These are phyloP conservation scores for Mimas tiliae DNA, from an alignment of 2,888 invertebrate species.

Conservation along the genomic window DNA sequence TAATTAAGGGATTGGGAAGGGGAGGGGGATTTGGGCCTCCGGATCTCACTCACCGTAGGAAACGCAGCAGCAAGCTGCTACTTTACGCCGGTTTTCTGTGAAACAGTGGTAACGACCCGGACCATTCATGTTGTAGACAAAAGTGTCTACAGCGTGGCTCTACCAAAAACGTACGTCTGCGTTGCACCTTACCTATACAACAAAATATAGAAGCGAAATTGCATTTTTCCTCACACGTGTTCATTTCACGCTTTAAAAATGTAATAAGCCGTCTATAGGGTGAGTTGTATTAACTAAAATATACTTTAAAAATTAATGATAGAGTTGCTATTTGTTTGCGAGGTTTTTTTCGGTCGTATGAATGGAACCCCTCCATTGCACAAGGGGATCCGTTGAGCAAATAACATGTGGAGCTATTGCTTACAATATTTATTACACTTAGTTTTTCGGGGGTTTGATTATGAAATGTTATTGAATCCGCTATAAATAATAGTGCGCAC, in stretches of 20 bases:
- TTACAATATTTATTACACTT: constrained; percentile 77
- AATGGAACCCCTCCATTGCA: constrained; percentile 67
- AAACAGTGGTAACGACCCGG: too few species aligned
- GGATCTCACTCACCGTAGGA: too few species aligned
- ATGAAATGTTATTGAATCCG: constrained; percentile 55
- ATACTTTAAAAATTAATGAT: not conserved
- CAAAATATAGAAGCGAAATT: constrained; percentile 62
- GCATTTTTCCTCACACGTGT: constrained; percentile 62
- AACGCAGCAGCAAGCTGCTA: too few species aligned
- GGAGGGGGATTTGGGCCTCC: too few species aligned
- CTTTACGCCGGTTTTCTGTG: too few species aligned
- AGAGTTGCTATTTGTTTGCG: not conserved
- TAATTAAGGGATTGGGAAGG: too few species aligned
- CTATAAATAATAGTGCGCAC: constrained; percentile 16
- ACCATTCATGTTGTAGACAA: too few species aligned
- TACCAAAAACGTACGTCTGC: not conserved
- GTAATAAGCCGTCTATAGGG: constrained; percentile 76
- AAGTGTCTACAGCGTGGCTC: too few species aligned
- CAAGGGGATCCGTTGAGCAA: constrained; percentile 68
- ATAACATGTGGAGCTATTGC: constrained; percentile 74
- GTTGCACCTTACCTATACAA: constrained; percentile 30
- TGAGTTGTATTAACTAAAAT: constrained; percentile 6
- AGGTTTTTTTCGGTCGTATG: constrained; percentile 46
- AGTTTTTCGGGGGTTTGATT: constrained; percentile 60
- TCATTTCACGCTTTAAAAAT: constrained; percentile 80